Evolutionary conservation across 2,797 vertebrate species (phyloP), one percentile per base, ranked within the genome.

Genomic region (Phrynocephalus guinanensis): DNA sequence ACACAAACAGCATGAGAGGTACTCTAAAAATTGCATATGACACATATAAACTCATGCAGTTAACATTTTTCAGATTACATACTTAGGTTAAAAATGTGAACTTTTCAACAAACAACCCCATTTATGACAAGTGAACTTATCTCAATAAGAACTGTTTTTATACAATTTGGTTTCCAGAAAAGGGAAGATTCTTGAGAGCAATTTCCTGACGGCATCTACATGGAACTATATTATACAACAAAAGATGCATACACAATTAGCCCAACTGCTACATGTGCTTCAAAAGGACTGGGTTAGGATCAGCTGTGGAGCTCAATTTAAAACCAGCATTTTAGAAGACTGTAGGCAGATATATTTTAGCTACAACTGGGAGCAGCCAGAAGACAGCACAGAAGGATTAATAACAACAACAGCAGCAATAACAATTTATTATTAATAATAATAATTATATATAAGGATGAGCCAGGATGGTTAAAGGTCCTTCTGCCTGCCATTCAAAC

Each of bases 51-150:
- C 78, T 13, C 33, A 44, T 63, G 38, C 56, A 63, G 24, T 16
- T 28, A 76, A 48, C 60, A 76, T 66, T 76, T 81, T 90, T 86
- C 56, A 89, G 24, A 79, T 86, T 73, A 71, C 9, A 18, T 26
- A n/a, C 9, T 24, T 13, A 76, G 68, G 60, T 68, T 83, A 84
- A 87, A 71, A 1, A 56, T 77, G 68, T 87, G 0, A 52, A 30
- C n/a, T 30, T 85, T 68, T 79, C 84, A 79, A 66, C 28, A 67
- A 76, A 66, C 1, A 33, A 10, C 24, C 66, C 28, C 75, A 78
- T 85, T 78, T 79, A 2, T 44, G 3, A 33, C 28, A 67, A 68
- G n/a, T 79, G 70, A 56, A 70, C 8, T 79, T 79, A n/a, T 56
- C n/a, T 18, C 38, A 77, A 22, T 30, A 22, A 77, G 33, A 86